Evolutionary conservation across 2,888 invertebrate species (phyloP), one percentile per base, ranked within the genome.

Genomic region (Sminthurides aquaticus): DNA sequence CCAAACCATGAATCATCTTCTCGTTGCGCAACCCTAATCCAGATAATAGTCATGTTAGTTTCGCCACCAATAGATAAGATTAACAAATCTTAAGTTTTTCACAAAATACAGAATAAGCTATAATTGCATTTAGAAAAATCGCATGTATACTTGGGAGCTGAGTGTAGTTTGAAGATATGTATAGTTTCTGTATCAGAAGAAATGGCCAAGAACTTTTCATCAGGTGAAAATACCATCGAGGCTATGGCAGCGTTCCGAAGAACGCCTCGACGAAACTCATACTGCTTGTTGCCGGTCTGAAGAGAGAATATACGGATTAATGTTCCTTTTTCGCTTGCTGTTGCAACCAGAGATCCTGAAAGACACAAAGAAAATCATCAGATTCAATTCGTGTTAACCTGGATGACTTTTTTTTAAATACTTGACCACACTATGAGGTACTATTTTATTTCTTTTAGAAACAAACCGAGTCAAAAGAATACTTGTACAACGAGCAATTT

Each of bases 101-200:
- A n/a, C n/a, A n/a, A n/a, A n/a, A n/a, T n/a, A n/a, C n/a, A n/a
- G n/a, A n/a, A n/a, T n/a, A n/a, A n/a, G n/a, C n/a, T n/a, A n/a
- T n/a, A n/a, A n/a, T n/a, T n/a, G n/a, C n/a, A n/a, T n/a, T n/a
- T n/a, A n/a, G n/a, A n/a, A n/a, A n/a, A n/a, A n/a, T n/a, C n/a
- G n/a, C n/a, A n/a, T n/a, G n/a, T n/a, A n/a, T 60, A 49, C n/a
- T 49, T 60, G 11, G 26, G n/a, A 49, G 77, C 85, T 84, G 87
- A 87, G 75, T 88, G 88, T 77, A 97, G 83, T 78, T 93, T 92
- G 82, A 99, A 99, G 77, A 99, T 89, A 82, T 99, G 99, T 52
- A 85, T 91, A 62, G 99, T 99, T 84, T 93, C 96, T 20, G 98
- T 98, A 81, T 98, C 98, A 78, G 94, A 95, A 75, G 96, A 94